Conservation (phyloP, 2,113 vertebrate genomes). For the Etheostoma cragini region DNA sequence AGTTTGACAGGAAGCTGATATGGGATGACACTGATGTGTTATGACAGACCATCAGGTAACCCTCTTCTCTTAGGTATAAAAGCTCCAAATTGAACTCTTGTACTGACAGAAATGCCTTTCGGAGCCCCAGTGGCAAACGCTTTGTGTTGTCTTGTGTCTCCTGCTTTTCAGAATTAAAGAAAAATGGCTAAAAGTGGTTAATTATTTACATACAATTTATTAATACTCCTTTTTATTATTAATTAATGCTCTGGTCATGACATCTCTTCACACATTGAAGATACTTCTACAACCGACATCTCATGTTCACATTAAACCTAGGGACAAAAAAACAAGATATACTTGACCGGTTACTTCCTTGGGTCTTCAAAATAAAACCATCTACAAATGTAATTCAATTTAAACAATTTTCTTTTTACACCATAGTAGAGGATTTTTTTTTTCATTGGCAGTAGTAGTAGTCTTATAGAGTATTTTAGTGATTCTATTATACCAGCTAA, state of each 20-base stretch:
- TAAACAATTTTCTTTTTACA: too few relatives aligned
- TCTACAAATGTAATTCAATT: not conserved
- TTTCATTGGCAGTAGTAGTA: too few relatives aligned
- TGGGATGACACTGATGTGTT: slow-evolving; percentile 57
- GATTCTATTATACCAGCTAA: too few relatives aligned
- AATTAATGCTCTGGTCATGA: not conserved
- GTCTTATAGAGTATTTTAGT: too few relatives aligned
- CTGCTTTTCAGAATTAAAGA: not conserved
- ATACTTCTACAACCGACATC: not conserved
- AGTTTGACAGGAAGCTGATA: slow-evolving; percentile 50
- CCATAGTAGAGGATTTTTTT: too few relatives aligned
- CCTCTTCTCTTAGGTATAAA: slow-evolving; percentile 37
- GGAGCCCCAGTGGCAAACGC: not conserved
- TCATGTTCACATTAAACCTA: not conserved
- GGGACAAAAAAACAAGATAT: not conserved
- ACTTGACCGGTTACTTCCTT: not conserved
- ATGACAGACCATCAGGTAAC: slow-evolving; percentile 59
- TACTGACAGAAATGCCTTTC: not conserved
- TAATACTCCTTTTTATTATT: not conserved
- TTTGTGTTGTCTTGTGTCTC: not conserved
- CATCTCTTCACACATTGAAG: not conserved
- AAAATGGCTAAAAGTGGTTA: not conserved
- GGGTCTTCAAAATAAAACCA: not conserved
- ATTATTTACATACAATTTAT: not conserved
- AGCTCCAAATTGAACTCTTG: slow-evolving; percentile 25